Percentiles rank a stretch among this genome's conserved stretches.
Conservation (phyloP, 2,888 invertebrate genomes). For the Tanaodytes sp. region DNA sequence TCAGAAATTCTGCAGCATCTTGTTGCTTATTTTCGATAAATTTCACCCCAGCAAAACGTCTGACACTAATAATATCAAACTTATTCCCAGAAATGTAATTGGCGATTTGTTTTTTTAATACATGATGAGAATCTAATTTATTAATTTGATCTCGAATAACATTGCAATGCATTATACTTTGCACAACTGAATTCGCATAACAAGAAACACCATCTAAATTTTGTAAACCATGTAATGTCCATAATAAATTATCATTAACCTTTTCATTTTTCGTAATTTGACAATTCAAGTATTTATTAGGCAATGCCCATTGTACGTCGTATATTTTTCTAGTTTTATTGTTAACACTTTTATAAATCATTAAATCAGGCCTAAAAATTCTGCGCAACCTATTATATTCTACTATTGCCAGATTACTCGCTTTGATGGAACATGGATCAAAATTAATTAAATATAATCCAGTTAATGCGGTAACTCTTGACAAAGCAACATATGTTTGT, state of each 20-base stretch:
- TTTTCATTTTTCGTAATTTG: background rate
- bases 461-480: slow-evolving; percentile 14
- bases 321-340: too few species aligned
- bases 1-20: too few species aligned
- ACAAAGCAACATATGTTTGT: slow-evolving; percentile 16
- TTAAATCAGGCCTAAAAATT: too few species aligned
- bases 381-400: slow-evolving; percentile 15
- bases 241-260: background rate
- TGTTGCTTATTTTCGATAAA: too few species aligned
- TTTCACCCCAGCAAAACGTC: too few species aligned
- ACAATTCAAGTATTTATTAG: background rate
- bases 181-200: slow-evolving; percentile 11
- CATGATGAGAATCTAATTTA: too few species aligned
- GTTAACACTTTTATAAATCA: too few species aligned
- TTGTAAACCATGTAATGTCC: slow-evolving; percentile 6
- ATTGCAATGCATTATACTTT: slow-evolving; percentile 1
- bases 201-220: slow-evolving; percentile 5
- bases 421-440: slow-evolving; percentile 45
- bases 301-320: background rate
- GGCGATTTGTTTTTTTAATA: too few species aligned
- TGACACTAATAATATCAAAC: too few species aligned
- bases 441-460: slow-evolving; percentile 22
- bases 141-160: too few species aligned
- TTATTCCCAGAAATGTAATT: too few species aligned
- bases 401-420: background rate